phyloP scores from a whole-genome alignment of 2,888 invertebrate genomes.

The Epinotia demarniana region DNA sequence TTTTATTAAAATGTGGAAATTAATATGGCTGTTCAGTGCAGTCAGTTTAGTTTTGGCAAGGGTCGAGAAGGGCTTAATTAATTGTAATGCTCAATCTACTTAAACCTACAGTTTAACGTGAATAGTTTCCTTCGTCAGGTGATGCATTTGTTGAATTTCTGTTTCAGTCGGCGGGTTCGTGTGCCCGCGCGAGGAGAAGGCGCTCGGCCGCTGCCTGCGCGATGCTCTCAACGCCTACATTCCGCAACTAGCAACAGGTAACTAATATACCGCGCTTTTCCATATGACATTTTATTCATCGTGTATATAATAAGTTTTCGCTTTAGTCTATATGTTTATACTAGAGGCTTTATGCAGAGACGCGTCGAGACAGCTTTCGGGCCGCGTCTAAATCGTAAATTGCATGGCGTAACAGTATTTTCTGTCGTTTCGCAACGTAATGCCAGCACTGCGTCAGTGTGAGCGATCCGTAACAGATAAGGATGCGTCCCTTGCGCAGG shows the following conservation, averaged over 20 bases:
- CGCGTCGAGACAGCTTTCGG: background rate
- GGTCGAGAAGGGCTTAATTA: constrained; percentile 27
- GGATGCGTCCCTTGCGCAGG: constrained; percentile 63
- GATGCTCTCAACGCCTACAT: constrained; percentile 85
- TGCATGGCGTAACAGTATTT: background rate
- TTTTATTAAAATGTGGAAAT: constrained; percentile 58
- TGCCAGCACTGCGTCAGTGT: background rate
- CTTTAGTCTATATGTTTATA: too few relatives aligned
- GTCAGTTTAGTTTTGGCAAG: constrained; percentile 51
- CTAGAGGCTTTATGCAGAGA: background rate
- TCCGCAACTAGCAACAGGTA: constrained; percentile 85
- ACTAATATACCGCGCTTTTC: background rate
- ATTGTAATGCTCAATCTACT: constrained; percentile 23
- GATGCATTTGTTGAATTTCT: constrained; percentile 14
- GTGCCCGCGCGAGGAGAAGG: constrained; percentile 87
- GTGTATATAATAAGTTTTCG: too few relatives aligned
- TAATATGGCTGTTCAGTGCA: constrained; percentile 52
- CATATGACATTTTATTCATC: background rate
- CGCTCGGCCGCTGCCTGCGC: constrained; percentile 86
- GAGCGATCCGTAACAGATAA: background rate
- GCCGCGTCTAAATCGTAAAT: background rate
- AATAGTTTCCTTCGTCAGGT: background rate
- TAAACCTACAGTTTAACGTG: background rate
- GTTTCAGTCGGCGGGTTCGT: constrained; percentile 87
- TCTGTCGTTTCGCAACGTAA: background rate